phyloP scores from a whole-genome alignment of 2,797 vertebrate species.

The Coracias cyanogaster region DNA sequence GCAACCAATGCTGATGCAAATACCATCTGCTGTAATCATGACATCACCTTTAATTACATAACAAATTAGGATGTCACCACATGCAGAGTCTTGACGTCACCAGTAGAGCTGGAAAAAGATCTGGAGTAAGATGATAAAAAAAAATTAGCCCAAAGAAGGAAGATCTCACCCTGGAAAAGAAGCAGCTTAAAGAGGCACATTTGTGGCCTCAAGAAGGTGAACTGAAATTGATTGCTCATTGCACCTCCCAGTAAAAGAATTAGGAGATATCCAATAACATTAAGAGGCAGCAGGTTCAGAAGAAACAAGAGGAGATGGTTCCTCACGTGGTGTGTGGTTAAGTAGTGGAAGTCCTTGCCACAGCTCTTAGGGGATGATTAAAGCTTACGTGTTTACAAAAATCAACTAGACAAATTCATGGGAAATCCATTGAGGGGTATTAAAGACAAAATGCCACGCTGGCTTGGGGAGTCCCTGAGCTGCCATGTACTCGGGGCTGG shows the following conservation, averaged over 20 bases:
- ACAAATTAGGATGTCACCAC: background rate
- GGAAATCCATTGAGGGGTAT: conserved; percentile 61
- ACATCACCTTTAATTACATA: conserved; percentile 34
- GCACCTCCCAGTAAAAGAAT: conserved; percentile 46
- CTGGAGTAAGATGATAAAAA: background rate
- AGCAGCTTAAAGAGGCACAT: background rate
- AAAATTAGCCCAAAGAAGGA: background rate
- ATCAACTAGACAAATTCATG: conserved; percentile 60
- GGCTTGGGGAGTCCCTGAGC: conserved; percentile 1
- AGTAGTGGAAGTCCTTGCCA: conserved; percentile 40
- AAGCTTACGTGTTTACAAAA: conserved; percentile 48
- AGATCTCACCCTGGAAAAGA: conserved; percentile 2
- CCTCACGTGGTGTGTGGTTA: background rate
- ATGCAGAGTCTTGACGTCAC: background rate
- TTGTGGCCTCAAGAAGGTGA: conserved; percentile 43
- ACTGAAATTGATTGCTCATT: conserved; percentile 24
- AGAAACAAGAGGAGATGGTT: conserved; percentile 39
- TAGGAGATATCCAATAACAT: conserved; percentile 58
- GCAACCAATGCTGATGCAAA: conserved; percentile 41
- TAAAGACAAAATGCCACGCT: conserved; percentile 51
- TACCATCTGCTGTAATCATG: background rate
- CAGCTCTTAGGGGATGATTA: conserved; percentile 51
- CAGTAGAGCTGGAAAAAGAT: background rate
- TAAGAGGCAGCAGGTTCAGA: conserved; percentile 50
- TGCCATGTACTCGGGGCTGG: background rate